Conservation (phyloP, 1,140 invertebrate genomes). For the Zaprionus inermis region DNA sequence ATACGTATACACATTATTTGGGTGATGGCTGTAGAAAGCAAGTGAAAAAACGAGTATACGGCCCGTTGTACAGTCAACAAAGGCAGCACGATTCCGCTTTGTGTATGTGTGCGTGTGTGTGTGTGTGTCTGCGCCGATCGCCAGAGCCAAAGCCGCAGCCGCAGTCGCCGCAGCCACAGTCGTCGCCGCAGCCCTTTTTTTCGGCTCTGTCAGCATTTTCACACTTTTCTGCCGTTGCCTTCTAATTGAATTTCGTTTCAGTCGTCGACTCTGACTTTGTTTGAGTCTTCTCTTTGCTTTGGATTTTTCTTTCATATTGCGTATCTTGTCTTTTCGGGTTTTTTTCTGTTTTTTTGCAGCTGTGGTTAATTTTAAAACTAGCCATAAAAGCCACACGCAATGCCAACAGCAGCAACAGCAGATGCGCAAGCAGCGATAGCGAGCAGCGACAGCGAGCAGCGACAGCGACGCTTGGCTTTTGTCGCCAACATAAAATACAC, state of each 20-base stretch:
- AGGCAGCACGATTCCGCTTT: conserved; percentile 19
- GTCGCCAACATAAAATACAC: conserved; percentile 57
- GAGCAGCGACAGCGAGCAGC: conserved; percentile 8
- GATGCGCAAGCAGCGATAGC: conserved; percentile 3
- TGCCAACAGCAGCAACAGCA: conserved; percentile 25
- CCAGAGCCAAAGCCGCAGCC: conserved; percentile 37
- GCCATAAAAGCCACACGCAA: conserved; percentile 75
- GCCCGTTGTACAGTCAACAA: conserved; percentile 73
- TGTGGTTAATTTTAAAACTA: conserved; percentile 81
- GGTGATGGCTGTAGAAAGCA: conserved; percentile 66
- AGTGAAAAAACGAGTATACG: conserved; percentile 76
- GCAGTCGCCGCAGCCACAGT: conserved; percentile 20
- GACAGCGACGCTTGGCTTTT: conserved; percentile 51
- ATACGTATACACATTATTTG: conserved; percentile 67
- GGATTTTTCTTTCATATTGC: conserved; percentile 39
- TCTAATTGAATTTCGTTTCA: conserved; percentile 76
- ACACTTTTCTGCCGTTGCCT: conserved; percentile 73
- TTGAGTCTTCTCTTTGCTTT: conserved; percentile 46
- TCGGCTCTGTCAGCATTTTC: conserved; percentile 67
- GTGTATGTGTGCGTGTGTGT: conserved; percentile 25
- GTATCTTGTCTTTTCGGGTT: too few species aligned
- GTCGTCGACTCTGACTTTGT: conserved; percentile 69
- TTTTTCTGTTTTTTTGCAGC: conserved; percentile 31
- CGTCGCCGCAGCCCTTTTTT: conserved; percentile 34
- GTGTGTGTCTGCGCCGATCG: conserved; percentile 40